phyloP scores from a whole-genome alignment of 2,797 vertebrate species.

The Emys orbicularis region DNA sequence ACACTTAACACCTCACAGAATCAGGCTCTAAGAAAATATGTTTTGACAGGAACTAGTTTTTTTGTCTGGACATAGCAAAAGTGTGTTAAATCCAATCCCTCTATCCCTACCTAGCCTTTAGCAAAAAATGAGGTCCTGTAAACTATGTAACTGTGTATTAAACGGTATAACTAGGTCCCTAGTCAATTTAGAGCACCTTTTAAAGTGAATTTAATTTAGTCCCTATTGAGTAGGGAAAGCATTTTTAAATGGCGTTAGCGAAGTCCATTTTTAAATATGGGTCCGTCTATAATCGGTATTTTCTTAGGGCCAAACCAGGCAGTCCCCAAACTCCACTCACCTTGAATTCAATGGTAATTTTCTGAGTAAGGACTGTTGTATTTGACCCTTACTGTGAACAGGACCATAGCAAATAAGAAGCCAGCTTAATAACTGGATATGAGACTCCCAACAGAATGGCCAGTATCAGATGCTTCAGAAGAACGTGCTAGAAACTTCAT shows the following conservation, averaged over 20 bases:
- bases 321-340: neutral
- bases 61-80: neutral
- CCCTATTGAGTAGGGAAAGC: neutral
- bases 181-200: neutral
- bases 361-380: neutral
- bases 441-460: neutral
- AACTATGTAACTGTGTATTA: neutral
- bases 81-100: neutral
- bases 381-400: neutral
- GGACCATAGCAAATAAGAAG: neutral
- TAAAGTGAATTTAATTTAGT: neutral
- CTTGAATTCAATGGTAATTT: neutral
- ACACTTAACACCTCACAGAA: neutral
- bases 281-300: neutral
- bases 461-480: neutral
- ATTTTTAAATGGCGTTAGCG: neutral
- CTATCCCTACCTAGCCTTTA: neutral
- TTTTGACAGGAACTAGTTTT: neutral
- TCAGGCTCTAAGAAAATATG: neutral
- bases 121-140: neutral
- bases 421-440: neutral
- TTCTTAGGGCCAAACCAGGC: neutral
- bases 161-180: neutral
- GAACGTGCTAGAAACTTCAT: neutral
- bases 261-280: neutral